Evolutionary conservation across 1,140 invertebrate species (phyloP).

Genomic region (Drosophila chauvacae): DNA sequence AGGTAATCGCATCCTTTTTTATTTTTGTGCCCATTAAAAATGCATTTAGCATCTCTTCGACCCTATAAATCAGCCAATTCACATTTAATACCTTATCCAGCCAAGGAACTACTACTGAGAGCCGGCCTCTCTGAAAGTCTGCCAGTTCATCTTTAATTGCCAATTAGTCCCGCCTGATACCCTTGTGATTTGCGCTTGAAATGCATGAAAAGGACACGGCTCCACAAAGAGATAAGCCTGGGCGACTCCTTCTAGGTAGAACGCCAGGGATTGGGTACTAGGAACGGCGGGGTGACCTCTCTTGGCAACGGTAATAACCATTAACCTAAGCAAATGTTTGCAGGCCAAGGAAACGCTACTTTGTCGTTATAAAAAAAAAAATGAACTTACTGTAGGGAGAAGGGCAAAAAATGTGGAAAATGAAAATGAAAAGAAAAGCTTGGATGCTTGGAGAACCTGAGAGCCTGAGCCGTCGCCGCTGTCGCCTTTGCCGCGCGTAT

Average conservation of each 20-base stretch:
- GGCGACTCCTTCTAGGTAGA: conserved; percentile 26
- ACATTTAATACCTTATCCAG: conserved; percentile 38
- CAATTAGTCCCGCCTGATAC: conserved; percentile 75
- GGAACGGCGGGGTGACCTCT: conserved; percentile 22
- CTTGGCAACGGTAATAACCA: conserved; percentile 53
- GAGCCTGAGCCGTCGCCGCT: conserved; percentile 35
- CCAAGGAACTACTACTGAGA: conserved; percentile 11
- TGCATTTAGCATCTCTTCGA: conserved; percentile 43
- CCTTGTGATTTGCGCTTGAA: conserved; percentile 74
- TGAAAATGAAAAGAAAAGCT: conserved; percentile 40
- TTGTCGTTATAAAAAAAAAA: conserved; percentile 33
- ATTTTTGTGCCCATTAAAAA: conserved; percentile 37
- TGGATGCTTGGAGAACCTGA: conserved; percentile 2
- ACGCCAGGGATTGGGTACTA: conserved; percentile 1
- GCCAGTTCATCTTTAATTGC: conserved; percentile 74
- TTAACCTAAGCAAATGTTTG: conserved; percentile 79
- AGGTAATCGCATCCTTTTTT: conserved; percentile 4
- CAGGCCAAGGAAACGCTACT: conserved; percentile 49
- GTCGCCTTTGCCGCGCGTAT: conserved; percentile 35
- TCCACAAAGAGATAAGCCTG: conserved; percentile 36
- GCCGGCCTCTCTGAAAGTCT: conserved; percentile 1
- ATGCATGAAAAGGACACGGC: conserved; percentile 63
- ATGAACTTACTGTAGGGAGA: background rate
- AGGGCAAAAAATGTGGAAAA: conserved; percentile 36
- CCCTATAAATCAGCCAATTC: conserved; percentile 47